These are phyloP conservation scores for Odontesthes bonariensis DNA, from an alignment of 2,113 vertebrate species.

Conservation along the genomic window DNA sequence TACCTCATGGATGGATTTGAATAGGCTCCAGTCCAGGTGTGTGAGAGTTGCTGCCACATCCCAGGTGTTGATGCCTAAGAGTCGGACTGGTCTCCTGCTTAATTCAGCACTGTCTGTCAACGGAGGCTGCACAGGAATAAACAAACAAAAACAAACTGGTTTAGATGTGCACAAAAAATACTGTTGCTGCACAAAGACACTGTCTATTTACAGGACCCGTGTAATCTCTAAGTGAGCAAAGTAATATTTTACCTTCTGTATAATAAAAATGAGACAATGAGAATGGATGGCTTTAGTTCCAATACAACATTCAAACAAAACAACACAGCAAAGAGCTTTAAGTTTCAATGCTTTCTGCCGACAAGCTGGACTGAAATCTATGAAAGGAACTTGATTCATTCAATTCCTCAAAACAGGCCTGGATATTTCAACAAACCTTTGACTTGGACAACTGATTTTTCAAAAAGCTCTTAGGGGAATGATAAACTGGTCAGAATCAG, in stretches of 20 bases:
- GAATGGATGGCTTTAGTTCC: too few relatives aligned
- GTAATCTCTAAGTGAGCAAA: too few relatives aligned
- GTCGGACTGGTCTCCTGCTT: slow-evolving; percentile 89
- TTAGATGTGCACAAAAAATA: background rate
- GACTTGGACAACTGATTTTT: too few relatives aligned
- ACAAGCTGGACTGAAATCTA: background rate
- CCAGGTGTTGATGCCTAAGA: slow-evolving; percentile 98
- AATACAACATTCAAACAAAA: background rate
- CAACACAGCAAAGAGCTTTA: slow-evolving; percentile 1
- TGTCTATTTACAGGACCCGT: too few relatives aligned
- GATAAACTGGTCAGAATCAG: background rate
- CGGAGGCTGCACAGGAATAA: slow-evolving; percentile 83
- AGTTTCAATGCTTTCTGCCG: background rate
- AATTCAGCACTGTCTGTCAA: slow-evolving; percentile 92
- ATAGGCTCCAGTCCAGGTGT: slow-evolving; percentile 96
- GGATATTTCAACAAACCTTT: too few relatives aligned
- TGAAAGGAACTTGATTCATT: background rate
- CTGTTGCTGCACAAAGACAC: background rate
- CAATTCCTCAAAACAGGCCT: too few relatives aligned
- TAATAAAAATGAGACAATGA: too few relatives aligned
- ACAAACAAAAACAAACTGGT: background rate
- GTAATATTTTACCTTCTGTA: too few relatives aligned
- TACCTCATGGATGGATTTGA: slow-evolving; percentile 97
- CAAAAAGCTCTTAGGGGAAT: too few relatives aligned
- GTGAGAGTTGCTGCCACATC: slow-evolving; percentile 94